These are phyloP conservation scores for Pseudomyrmex sp. DNA, from an alignment of 1,140 invertebrate genomes.

Conservation along the genomic window DNA sequence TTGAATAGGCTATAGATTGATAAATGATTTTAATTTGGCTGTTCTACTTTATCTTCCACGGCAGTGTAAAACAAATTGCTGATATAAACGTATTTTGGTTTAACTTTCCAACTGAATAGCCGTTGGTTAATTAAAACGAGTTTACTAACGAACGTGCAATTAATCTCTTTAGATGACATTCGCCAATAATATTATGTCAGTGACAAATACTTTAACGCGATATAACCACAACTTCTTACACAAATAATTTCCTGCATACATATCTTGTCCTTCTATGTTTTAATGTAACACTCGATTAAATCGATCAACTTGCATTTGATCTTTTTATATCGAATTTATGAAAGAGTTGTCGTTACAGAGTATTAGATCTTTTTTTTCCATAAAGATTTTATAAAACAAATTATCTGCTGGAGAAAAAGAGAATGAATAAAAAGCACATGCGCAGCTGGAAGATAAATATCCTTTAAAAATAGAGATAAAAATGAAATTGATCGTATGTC, in stretches of 20 bases:
- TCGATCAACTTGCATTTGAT: no score
- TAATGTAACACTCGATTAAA: no score
- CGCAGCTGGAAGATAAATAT: background rate
- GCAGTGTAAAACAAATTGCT: background rate
- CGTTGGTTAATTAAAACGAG: constrained; percentile 10
- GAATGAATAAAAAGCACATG: background rate
- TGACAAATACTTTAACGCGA: background rate
- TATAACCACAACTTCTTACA: no score
- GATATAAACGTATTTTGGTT: background rate
- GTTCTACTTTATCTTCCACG: background rate
- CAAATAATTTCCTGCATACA: no score
- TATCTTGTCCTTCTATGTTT: no score
- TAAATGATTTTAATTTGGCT: constrained; percentile 11
- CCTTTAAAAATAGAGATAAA: background rate
- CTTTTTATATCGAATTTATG: no score
- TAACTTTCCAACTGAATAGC: background rate
- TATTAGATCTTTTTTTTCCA: no score
- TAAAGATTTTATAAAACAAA: background rate
- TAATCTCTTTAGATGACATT: constrained; percentile 13
- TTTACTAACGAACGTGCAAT: constrained; percentile 13
- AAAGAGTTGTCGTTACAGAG: no score
- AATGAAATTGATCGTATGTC: background rate
- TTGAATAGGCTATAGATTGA: constrained; percentile 1
- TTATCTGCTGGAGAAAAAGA: background rate
- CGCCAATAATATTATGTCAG: background rate